A percentile compares a stretch with the other conserved stretches of the same genome.
phyloP scores from a whole-genome alignment of 1,140 invertebrate species.

The Drosophila subobscura region DNA sequence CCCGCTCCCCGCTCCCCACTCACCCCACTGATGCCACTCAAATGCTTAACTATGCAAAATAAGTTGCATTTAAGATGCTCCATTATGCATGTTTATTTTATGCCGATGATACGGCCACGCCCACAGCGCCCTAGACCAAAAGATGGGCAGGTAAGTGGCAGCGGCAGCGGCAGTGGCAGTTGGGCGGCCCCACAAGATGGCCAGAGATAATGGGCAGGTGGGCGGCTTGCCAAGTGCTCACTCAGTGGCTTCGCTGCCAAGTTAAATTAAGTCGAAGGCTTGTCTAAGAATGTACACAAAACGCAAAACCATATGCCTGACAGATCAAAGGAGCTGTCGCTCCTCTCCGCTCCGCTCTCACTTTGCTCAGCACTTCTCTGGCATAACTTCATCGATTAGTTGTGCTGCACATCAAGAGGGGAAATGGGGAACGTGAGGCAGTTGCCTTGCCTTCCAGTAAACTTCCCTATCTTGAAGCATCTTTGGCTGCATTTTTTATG shows the following conservation, averaged over 20 bases:
- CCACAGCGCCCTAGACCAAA: conserved; percentile 16
- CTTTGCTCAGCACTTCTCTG: background rate
- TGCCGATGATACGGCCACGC: conserved; percentile 70
- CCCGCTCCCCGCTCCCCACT: too few relatives aligned
- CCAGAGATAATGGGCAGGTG: background rate
- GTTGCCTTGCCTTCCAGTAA: background rate
- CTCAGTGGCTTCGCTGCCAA: conserved; percentile 38
- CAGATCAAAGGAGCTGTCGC: conserved; percentile 37
- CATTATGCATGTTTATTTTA: conserved; percentile 80
- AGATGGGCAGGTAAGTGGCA: conserved; percentile 28
- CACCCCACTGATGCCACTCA: conserved; percentile 63
- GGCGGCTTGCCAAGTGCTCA: conserved; percentile 33
- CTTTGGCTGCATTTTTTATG: conserved; percentile 17
- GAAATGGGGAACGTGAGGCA: background rate
- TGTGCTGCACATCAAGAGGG: background rate
- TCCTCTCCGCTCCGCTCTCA: too few relatives aligned
- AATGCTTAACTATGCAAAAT: conserved; percentile 83
- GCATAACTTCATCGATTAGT: conserved; percentile 4
- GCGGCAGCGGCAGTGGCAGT: conserved; percentile 11
- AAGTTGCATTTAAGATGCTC: conserved; percentile 82
- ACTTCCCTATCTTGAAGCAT: background rate
- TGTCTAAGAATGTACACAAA: conserved; percentile 8
- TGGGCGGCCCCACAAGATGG: conserved; percentile 5
- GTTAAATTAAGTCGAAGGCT: conserved; percentile 55
- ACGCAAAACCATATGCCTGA: conserved; percentile 37